Base-by-base conservation (phyloP, 2,113 vertebrate genomes). In the Petaurus breviceps region DNA sequence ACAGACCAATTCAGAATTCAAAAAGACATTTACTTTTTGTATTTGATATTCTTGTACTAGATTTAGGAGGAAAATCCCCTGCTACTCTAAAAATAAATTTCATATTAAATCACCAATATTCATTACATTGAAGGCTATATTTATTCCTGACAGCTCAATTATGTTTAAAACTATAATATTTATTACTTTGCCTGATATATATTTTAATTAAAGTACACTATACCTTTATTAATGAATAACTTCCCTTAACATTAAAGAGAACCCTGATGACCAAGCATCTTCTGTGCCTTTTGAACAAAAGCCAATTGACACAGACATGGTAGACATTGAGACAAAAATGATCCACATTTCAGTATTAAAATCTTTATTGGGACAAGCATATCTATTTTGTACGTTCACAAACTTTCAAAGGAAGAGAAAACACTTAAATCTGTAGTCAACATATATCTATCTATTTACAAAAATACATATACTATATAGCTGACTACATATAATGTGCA, bases 1-100 rank as follows among this genome's bases (percentile, higher is more conserved):
- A 96, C 93, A 98, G 89, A 96, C 91, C 31, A 94, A 93, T 94
- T 97, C 55, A 97, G 95, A 68, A 77, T 92, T 43, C 68, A 92
- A 97, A 98, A 94, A 97, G 96, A 95, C 93, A 98, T 97, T 98
- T 96, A 92, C 96, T 68, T n/a, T 93, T 97, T 91, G 89, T 96
- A 51, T 94, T 92, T 95, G 91, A 94, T 91, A 96, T n/a, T 55
- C 31, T 94, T 95, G 8, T 91, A 10, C 68, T 61, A 94, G 51
- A 96, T 24, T 57, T 57, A 93, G 55, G 94, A 54, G 24, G 11
- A 22, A 95, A 97, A 97, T 97, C 95, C 37, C 8, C 51, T 94
- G 68, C 51, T 96, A 94, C 92, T 94, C 92, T 94, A 89, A 53
- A 92, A 95, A 90, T 46, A 77, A 47, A 89, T 57, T 94, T 94